Evolutionary conservation across 2,113 vertebrate genomes (phyloP).

Genomic region (Salvelinus sp.): DNA sequence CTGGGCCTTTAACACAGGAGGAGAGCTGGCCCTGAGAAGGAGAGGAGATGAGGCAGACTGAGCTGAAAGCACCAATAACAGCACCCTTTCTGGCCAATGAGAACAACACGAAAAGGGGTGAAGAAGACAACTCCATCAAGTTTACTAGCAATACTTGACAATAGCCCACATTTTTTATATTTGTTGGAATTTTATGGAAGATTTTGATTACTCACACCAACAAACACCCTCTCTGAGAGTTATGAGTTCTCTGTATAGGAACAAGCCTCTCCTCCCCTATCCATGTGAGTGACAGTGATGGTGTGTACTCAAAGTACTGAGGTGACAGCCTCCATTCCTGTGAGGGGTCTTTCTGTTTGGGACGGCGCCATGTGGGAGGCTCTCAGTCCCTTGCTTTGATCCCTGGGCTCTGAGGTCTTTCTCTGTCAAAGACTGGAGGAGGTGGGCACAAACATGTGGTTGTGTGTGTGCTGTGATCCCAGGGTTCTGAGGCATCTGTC

Average conservation of each 20-base stretch:
- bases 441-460: too few species aligned
- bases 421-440: background rate
- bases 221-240: background rate
- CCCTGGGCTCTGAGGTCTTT: too few species aligned
- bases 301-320: constrained; percentile 5
- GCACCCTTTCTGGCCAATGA: constrained; percentile 19
- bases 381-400: constrained; percentile 20
- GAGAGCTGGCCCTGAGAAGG: constrained; percentile 34
- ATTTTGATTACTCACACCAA: too few species aligned
- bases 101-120: background rate
- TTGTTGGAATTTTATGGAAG: background rate
- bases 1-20: constrained; percentile 35
- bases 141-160: too few species aligned
- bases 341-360: constrained; percentile 34
- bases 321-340: constrained; percentile 14
- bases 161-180: background rate
- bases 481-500: constrained; percentile 28
- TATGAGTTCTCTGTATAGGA: background rate
- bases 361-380: constrained; percentile 23
- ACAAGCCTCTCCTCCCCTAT: background rate
- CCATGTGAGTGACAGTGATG: constrained; percentile 17
- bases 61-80: constrained; percentile 41
- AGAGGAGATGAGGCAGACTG: constrained; percentile 9
- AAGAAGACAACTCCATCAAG: background rate
- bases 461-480: constrained; percentile 25